Percentiles rank a stretch among this genome's conserved stretches.
These are phyloP conservation scores for Phortica okadai DNA, from an alignment of 2,888 invertebrate genomes.

Conservation along the genomic window DNA sequence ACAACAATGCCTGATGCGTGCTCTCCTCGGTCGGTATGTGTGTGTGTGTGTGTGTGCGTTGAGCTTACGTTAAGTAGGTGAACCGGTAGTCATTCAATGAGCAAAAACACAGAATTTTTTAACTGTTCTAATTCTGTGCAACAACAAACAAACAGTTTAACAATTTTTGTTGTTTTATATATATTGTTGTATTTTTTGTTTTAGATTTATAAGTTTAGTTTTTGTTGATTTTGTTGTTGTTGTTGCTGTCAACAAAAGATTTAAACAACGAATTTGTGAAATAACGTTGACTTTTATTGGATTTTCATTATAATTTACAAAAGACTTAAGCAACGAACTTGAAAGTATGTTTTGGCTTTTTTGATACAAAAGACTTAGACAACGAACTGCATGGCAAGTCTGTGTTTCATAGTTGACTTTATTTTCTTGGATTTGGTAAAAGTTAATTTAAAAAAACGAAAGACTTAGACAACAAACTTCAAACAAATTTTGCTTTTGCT, in stretches of 20 bases:
- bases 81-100: conserved; percentile 48
- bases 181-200: neutral
- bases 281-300: neutral
- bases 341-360: neutral
- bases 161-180: neutral
- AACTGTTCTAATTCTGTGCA: conserved; percentile 20
- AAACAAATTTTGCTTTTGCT: neutral
- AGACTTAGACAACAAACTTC: conserved; percentile 66
- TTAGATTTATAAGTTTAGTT: neutral
- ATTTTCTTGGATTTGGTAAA: no score
- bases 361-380: neutral
- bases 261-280: conserved; percentile 37
- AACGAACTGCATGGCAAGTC: neutral
- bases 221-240: neutral
- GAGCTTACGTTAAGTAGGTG: conserved; percentile 50
- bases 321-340: conserved; percentile 45
- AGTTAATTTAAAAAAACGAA: conserved; percentile 43
- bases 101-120: conserved; percentile 30
- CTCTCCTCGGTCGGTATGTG: neutral
- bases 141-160: neutral
- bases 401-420: neutral
- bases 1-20: neutral
- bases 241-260: neutral
- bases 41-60: conserved; percentile 3
- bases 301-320: conserved; percentile 21